Evolutionary conservation across 1,140 invertebrate species (phyloP).

Genomic region (Drosophila cardini): DNA sequence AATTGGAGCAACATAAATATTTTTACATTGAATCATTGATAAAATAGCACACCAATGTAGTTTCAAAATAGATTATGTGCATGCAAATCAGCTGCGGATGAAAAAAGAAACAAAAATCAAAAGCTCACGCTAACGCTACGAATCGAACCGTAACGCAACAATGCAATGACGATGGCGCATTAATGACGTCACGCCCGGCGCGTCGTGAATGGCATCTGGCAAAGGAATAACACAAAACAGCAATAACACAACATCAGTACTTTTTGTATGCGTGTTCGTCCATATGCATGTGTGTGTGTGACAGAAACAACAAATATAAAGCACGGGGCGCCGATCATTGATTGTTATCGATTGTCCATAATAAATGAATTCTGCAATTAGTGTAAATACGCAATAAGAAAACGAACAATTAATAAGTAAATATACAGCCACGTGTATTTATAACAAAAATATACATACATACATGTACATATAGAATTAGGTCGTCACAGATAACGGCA

Average conservation of each 20-base stretch:
- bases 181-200: conserved; percentile 50
- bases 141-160: conserved; percentile 41
- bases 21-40: conserved; percentile 35
- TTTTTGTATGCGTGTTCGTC: conserved; percentile 1
- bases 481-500: conserved; percentile 9
- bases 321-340: conserved; percentile 19
- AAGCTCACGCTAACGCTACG: conserved; percentile 32
- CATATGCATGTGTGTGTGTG: conserved; percentile 12
- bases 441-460: background rate
- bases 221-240: conserved; percentile 44
- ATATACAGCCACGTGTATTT: conserved; percentile 17
- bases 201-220: conserved; percentile 42
- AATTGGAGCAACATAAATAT: conserved; percentile 32
- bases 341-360: conserved; percentile 48
- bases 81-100: conserved; percentile 50
- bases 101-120: conserved; percentile 34
- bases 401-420: conserved; percentile 25
- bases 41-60: conserved; percentile 27
- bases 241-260: conserved; percentile 31
- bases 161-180: conserved; percentile 37
- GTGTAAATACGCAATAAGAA: conserved; percentile 24
- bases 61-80: conserved; percentile 30
- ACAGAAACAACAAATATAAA: conserved; percentile 45
- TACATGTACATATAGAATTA: conserved; percentile 15
- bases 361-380: conserved; percentile 38